Base-by-base conservation (phyloP, 2,113 vertebrate genomes). In the Platichthys stellatus region DNA sequence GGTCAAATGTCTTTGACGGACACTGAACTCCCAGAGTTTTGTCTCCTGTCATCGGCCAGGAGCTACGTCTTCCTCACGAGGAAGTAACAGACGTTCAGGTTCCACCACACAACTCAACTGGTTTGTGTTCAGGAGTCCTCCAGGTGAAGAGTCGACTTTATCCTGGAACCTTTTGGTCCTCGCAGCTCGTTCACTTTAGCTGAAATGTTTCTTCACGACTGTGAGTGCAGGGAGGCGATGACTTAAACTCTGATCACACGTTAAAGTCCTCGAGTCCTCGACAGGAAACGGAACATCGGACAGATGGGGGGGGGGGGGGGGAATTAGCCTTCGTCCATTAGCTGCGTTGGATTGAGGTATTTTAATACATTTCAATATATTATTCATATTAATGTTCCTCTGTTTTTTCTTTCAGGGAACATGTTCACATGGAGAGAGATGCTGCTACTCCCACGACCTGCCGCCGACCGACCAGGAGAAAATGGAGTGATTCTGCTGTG, bases 371-470 rank as follows among this genome's bases (percentile, higher is more conserved):
- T 49, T 17, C 17, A 17, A 17, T 17, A 49, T 54, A 21, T n/a
- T 20, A 1, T 31, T 31, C 5, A 31, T 31, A 31, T 17, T 45
- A 3, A 15, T 18, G n/a, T 28, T 56, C 15, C 5, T 18, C 28
- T 9, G 54, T 63, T 23, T 57, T 2, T 20, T 15, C 35, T 9
- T 5, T 31, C 86, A 98, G 97, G 97, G 96, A 45, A 89, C 66
- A 2, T 96, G 96, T 43, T 82, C 86, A 0, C 58, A 89, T 0
- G 96, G 96, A 2, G 90, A 95, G 2, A 57, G 90, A 67, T 97
- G 97, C 92, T 91, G 94, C 68, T 97, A 96, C 65, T 95, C 95
- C 5, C 96, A 96, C 11, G 72, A 89, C 0, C 49, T 9, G 0
- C 45, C 90, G 72, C 51, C 10, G 18, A 74, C 54, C 0, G 13